Evolutionary conservation across 1,140 invertebrate species (phyloP).

Genomic region (Zaprionus africanus): DNA sequence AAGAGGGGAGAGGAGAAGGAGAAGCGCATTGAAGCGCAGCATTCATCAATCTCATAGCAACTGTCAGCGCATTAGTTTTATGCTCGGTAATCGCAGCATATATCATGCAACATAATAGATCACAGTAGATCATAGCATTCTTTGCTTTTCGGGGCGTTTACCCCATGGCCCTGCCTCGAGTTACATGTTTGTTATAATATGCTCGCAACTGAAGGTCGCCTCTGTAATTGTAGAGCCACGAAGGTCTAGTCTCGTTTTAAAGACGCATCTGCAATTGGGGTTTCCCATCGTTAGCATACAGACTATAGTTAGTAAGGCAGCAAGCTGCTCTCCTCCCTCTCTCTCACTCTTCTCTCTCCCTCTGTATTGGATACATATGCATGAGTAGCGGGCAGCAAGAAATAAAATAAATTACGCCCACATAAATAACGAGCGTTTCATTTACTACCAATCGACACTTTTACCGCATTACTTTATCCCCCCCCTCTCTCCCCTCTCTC

Average conservation of each 20-base stretch:
- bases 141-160: slow-evolving; percentile 31
- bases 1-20: background rate
- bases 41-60: slow-evolving; percentile 53
- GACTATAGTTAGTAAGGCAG: background rate
- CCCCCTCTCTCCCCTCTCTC: no score
- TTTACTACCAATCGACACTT: slow-evolving; percentile 58
- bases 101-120: slow-evolving; percentile 41
- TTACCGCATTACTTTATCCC: slow-evolving; percentile 41
- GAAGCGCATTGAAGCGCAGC: slow-evolving; percentile 32
- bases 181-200: background rate
- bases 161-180: slow-evolving; percentile 17
- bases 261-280: slow-evolving; percentile 5
- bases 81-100: slow-evolving; percentile 46
- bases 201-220: slow-evolving; percentile 33
- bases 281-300: slow-evolving; percentile 13
- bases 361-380: background rate
- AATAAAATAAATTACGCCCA: slow-evolving; percentile 56
- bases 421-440: slow-evolving; percentile 65
- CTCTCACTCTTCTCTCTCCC: no score
- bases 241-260: slow-evolving; percentile 14
- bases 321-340: no score
- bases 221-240: slow-evolving; percentile 37
- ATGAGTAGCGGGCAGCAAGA: background rate
- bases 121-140: slow-evolving; percentile 25
- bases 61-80: slow-evolving; percentile 59